phyloP scores from a whole-genome alignment of 2,113 vertebrate species.

The Haemorhous mexicanus region DNA sequence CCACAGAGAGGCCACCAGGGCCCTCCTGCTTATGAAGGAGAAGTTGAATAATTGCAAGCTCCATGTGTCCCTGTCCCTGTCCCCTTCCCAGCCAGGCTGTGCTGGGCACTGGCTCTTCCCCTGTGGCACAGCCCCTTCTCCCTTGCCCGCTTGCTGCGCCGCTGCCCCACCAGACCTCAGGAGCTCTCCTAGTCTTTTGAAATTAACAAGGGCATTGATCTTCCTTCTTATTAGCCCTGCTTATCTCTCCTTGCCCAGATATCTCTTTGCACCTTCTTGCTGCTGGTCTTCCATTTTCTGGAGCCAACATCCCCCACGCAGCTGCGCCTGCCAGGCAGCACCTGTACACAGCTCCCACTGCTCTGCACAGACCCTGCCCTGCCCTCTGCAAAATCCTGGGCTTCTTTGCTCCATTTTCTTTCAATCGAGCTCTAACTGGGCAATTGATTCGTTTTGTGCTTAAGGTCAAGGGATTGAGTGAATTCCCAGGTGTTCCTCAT shows the following conservation, averaged over 20 bases:
- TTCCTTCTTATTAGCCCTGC: background rate
- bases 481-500: background rate
- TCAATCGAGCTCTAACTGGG: background rate
- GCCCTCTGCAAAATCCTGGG: background rate
- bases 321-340: rapidly evolving
- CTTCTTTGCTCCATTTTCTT: background rate
- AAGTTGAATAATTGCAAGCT: background rate
- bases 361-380: background rate
- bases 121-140: background rate
- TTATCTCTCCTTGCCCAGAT: too few species aligned
- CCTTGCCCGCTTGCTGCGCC: background rate
- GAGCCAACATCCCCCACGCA: rapidly evolving
- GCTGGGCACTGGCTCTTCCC: background rate
- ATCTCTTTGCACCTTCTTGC: background rate
- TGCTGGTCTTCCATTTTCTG: background rate
- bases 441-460: background rate
- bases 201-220: background rate
- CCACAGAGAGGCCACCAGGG: background rate
- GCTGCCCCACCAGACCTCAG: background rate
- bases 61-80: background rate
- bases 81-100: background rate
- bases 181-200: background rate
- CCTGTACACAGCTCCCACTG: rapidly evolving
- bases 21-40: background rate
- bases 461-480: background rate